Conservation (phyloP, 2,888 invertebrate species). For the Pyrrhosoma nymphula region DNA sequence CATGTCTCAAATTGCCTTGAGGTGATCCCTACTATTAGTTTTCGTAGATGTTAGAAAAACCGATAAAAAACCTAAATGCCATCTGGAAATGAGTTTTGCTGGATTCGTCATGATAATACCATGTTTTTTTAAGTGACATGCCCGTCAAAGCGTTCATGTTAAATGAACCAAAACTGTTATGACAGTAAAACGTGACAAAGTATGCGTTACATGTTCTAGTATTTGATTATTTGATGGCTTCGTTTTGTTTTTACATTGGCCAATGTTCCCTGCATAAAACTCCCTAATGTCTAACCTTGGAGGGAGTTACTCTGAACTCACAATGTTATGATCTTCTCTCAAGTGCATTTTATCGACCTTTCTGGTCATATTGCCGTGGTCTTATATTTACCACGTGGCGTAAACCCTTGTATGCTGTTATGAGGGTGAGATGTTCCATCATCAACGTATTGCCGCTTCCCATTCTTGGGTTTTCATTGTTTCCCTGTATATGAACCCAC, state of each 20-base stretch:
- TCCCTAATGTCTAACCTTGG: not conserved
- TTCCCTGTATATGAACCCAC: not conserved
- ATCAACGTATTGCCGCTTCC: not conserved
- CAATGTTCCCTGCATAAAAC: not conserved
- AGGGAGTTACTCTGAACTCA: not conserved
- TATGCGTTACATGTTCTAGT: not conserved
- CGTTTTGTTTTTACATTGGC: not conserved
- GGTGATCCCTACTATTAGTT: too few species aligned
- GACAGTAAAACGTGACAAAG: not conserved
- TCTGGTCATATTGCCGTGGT: not conserved
- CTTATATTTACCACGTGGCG: too few species aligned
- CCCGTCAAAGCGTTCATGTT: too few species aligned
- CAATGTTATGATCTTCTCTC: not conserved
- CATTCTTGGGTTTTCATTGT: not conserved
- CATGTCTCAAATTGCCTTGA: too few species aligned
- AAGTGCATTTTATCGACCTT: not conserved
- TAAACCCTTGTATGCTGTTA: not conserved
- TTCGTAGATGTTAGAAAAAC: too few species aligned
- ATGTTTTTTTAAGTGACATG: too few species aligned
- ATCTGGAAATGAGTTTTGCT: too few species aligned
- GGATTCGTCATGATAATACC: too few species aligned
- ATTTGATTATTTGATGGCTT: not conserved
- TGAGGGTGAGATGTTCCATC: not conserved
- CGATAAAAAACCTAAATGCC: too few species aligned
- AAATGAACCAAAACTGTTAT: too few species aligned